Base-by-base conservation (phyloP, 2,797 vertebrate species). In the Parauchenoglanis ngamensis region DNA sequence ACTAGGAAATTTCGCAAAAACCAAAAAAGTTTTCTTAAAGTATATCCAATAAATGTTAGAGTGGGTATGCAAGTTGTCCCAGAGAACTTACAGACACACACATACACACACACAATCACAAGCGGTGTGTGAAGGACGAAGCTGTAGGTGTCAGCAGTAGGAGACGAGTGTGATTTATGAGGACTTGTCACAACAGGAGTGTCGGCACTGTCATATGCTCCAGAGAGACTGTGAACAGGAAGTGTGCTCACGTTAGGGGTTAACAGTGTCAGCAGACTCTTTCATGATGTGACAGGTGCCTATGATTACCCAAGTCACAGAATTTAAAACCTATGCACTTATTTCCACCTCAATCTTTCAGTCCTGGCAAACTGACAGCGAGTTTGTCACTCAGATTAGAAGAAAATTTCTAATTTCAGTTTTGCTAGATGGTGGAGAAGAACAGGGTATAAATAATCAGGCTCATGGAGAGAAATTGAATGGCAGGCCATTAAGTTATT, bases 121-220 rank as follows among this genome's bases (percentile, higher is more conserved):
- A 83, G 31, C 44, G 11, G 57, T 67, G 67, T 76, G 87, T 85
- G 85, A 90, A 90, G 86, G 87, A 86, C 82, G 57, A 63, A 86
- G 77, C 35, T 80, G 87, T 85, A 84, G 76, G 85, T 87, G 86
- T 85, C 86, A 89, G 46, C 87, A 65, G 89, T 75, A 86, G 88
- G 91, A 89, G 90, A 88, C 56, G 76, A 82, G 40, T 77, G 86
- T 91, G 91, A 91, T 91, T 91, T 91, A 90, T 90, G 91, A 91
- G 89, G 79, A 56, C 85, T 85, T 90, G 91, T 90, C 89, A 92
- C 31, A 54, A 67, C 70, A 80, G 57, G 57, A 25, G 57, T 65
- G 70, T 57, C 78, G 25, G 67, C 84, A 86, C 84, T 52, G 82
- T 90, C 84, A 86, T 73, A 65, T 68, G 83, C 76, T 78, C 88